Evolutionary conservation across 2,888 invertebrate genomes (phyloP), one percentile per base, ranked within the genome.

Genomic region (Catocala sponsa): DNA sequence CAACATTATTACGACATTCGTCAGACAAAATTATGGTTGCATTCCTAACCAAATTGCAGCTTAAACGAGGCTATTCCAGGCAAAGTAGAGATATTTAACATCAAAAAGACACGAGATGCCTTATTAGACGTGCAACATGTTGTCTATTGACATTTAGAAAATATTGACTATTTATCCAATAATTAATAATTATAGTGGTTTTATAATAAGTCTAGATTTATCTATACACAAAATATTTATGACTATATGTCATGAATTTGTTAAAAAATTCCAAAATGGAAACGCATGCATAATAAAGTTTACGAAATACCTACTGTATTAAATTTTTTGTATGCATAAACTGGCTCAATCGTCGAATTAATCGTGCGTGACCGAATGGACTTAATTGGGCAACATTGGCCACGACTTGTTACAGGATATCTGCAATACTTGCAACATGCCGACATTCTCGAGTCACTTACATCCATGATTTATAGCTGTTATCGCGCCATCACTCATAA

Each of bases 291-390:
- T 74, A 77, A 76, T 64, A 55, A 9, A 15, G 55, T 64, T 78
- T 77, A 70, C 68, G 68, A 73, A 75, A 78, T 55, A 52, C 43
- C 59, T 73, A 73, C 6, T 38, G 9, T 7, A 69, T 72, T 57
- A 59, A 55, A 61, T 65, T 67, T 72, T 74, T 72, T 55, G 50
- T 50, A 69, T 63, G 62, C 65, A 70, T 61, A 63, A 68, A 67
- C 64, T 59, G 65, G 48, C 49, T 61, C 69, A 76, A 64, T 78
- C 55, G 64, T 55, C 38, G 69, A 64, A 56, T 66, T 70, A 74
- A 70, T 72, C 59, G 63, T 78, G 77, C 77, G 69, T 77, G 74
- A 76, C 77, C 47, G 63, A 32, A 57, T 65, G 56, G 41, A 70
- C 64, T 70, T 64, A 59, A 73, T 78, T 71, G 65, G 52, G 66